phyloP scores from a whole-genome alignment of 1,140 invertebrate species.

The Zaprionus ghesquierei region DNA sequence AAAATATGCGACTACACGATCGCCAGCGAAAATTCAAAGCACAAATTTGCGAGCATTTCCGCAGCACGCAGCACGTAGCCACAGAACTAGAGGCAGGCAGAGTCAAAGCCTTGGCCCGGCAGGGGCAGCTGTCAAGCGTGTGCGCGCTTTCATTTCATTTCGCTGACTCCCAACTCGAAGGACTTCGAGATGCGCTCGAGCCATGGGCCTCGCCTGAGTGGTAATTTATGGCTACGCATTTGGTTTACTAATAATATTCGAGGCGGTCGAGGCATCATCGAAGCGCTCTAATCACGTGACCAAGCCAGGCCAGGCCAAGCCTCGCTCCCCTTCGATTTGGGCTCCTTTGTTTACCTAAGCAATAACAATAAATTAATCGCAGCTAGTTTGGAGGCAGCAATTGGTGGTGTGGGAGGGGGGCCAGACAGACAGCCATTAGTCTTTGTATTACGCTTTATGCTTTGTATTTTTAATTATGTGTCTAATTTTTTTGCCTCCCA shows the following conservation, averaged over 20 bases:
- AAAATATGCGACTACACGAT: constrained; percentile 75
- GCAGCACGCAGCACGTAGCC: constrained; percentile 68
- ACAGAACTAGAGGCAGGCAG: not conserved
- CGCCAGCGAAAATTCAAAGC: constrained; percentile 59
- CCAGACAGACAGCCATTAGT: constrained; percentile 59
- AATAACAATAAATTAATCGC: constrained; percentile 80
- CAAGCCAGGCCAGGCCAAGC: no score
- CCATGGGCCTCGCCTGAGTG: constrained; percentile 62
- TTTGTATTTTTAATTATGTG: constrained; percentile 80
- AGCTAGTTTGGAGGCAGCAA: constrained; percentile 13
- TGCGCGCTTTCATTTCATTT: constrained; percentile 68
- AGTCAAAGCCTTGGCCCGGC: not conserved
- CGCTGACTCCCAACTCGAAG: constrained; percentile 25
- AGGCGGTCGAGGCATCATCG: constrained; percentile 8
- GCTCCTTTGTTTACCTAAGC: constrained; percentile 75
- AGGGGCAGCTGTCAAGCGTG: constrained; percentile 37
- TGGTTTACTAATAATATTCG: constrained; percentile 73
- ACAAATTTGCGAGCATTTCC: constrained; percentile 69
- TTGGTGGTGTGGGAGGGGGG: not conserved
- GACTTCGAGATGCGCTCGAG: constrained; percentile 61
- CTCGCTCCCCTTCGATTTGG: constrained; percentile 46
- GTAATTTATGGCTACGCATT: constrained; percentile 81
- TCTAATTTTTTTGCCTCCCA: constrained; percentile 55
- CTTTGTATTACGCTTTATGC: constrained; percentile 52
- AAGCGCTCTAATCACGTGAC: constrained; percentile 30